Base-by-base conservation (phyloP, 2,797 vertebrate genomes). In the Lithobates sylvaticus region DNA sequence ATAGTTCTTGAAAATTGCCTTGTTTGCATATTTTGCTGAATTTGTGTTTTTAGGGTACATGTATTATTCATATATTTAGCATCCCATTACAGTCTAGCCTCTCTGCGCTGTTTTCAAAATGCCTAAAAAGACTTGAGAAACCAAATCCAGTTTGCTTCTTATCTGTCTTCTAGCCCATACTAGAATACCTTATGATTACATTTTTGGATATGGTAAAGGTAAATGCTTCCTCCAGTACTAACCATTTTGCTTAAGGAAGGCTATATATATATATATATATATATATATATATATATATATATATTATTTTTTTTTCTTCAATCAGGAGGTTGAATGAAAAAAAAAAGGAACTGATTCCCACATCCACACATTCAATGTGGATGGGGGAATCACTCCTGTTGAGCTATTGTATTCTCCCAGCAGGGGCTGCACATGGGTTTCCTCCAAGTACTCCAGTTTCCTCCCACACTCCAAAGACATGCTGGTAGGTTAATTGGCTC, bases 1-100 rank as follows among this genome's bases (percentile, higher is more conserved):
- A 87, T 87, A 76, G 86, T 74, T 80, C 64, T 71, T 84, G 86
- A 70, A 84, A 84, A 87, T 87, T 80, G 86, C 44, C 86, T 80
- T 80, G 76, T 84, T 87, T 87, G 76, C 81, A 83, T 83, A 83
- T 79, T 83, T 83, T 79, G 81, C 76, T 68, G 69, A 83, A 78
- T 82, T 83, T 87, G 18, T 50, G 39, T 73, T 86, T 79, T 83
- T 74, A 58, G 42, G 73, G 39, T 64, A 27, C 54, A 79, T 87
- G 70, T 32, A 87, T 84, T 84, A 84, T 87, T 84, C 81, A 87
- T 75, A 70, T 84, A 76, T 76, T 80, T 86, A 47, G 34, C 74
- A 70, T 76, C 23, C 29, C 47, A 47, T 27, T 87, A 44, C 44
- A 74, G 64, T 47, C 42, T 76, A 34, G 44, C 76, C 86, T 80